Conservation (phyloP, 2,888 invertebrate species). For the Catocala nupta region DNA sequence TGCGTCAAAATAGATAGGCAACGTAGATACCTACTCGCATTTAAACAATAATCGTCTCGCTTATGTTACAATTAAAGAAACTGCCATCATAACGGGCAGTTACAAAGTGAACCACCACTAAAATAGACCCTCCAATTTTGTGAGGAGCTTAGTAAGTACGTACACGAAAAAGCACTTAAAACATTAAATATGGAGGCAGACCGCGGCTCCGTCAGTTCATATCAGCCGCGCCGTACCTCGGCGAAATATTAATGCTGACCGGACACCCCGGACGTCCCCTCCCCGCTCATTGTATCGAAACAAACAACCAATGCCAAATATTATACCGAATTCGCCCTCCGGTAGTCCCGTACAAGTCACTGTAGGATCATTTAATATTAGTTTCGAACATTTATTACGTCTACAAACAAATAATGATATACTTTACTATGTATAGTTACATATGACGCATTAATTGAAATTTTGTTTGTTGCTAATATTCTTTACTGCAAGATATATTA, state of each 20-base stretch:
- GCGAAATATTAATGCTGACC: constrained; percentile 61
- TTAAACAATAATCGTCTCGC: constrained; percentile 3
- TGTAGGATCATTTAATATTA: constrained; percentile 22
- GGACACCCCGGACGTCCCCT: constrained; percentile 22
- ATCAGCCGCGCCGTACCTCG: constrained; percentile 52
- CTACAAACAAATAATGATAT: constrained; percentile 38
- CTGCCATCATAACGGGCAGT: constrained; percentile 27
- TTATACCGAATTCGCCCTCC: constrained; percentile 33
- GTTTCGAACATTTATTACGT: constrained; percentile 48
- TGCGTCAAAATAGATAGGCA: not conserved
- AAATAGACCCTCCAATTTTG: constrained; percentile 50
- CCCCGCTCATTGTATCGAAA: constrained; percentile 44
- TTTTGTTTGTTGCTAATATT: too few relatives aligned
- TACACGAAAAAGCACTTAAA: constrained; percentile 79
- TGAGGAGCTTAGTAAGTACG: constrained; percentile 51
- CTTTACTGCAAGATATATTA: too few relatives aligned
- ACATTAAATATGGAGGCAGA: constrained; percentile 78
- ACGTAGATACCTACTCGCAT: not conserved
- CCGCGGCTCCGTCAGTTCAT: constrained; percentile 60
- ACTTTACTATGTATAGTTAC: not conserved
- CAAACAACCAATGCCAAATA: constrained; percentile 39
- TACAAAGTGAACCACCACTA: constrained; percentile 43
- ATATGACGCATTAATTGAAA: too few relatives aligned
- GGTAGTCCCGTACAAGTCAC: not conserved
- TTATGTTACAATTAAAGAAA: constrained; percentile 39